Conservation (phyloP, 2,113 vertebrate genomes). For the Colaptes auratus region DNA sequence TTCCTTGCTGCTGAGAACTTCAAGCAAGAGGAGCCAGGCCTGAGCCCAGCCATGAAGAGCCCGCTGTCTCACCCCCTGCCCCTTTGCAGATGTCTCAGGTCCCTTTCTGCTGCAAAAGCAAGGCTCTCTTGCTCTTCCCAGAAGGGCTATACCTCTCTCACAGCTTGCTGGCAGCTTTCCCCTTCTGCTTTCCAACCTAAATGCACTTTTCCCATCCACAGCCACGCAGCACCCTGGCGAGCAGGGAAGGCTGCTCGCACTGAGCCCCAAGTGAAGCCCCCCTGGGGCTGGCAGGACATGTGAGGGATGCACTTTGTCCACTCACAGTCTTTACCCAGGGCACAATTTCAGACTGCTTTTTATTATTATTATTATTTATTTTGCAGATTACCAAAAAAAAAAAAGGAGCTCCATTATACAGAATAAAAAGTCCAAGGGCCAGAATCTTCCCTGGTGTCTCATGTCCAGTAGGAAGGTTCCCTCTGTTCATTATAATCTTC, state of each 20-base stretch:
- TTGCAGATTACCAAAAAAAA: neutral
- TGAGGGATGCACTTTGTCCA: neutral
- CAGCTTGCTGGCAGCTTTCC: neutral
- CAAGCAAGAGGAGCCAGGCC: neutral
- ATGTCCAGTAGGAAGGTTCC: neutral
- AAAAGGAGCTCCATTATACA: neutral
- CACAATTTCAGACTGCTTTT: neutral
- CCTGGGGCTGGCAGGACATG: neutral
- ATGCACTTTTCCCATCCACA: fast-evolving
- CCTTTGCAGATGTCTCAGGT: neutral
- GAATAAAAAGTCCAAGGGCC: neutral
- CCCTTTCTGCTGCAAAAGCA: neutral
- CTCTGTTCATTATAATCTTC: conserved; percentile 54
- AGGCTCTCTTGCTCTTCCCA: neutral
- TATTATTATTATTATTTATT: neutral
- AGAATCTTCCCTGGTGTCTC: neutral
- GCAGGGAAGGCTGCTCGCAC: neutral
- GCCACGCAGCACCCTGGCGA: neutral
- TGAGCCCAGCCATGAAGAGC: neutral
- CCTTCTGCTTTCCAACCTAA: neutral
- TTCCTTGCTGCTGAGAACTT: neutral
- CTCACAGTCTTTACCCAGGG: neutral
- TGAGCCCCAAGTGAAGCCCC: neutral
- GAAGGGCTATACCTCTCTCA: neutral
- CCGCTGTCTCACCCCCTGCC: neutral